Conservation (phyloP, 2,888 invertebrate species). For the Dynastes tityus region DNA sequence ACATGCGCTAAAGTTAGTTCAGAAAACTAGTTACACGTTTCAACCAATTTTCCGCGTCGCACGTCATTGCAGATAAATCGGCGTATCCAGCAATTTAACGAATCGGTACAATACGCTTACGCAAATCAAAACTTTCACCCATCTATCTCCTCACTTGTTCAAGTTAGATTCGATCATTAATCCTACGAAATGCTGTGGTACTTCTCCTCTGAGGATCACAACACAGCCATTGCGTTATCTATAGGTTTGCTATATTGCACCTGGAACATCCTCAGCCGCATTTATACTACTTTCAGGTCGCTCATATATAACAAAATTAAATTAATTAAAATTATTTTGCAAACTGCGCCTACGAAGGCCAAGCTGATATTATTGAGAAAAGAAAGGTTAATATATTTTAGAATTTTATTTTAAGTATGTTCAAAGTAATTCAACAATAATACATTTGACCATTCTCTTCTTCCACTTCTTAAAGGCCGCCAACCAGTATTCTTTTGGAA, state of each 20-base stretch:
- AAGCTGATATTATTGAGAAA: too few relatives aligned
- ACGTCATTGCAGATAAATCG: neutral
- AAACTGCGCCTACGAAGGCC: too few relatives aligned
- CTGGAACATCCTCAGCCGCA: constrained; percentile 10
- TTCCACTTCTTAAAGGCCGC: too few relatives aligned
- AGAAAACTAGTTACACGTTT: constrained; percentile 10
- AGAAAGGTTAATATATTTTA: too few relatives aligned
- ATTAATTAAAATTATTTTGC: too few relatives aligned
- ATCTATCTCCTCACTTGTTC: constrained; percentile 24
- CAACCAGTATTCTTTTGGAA: too few relatives aligned
- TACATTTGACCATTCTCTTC: too few relatives aligned
- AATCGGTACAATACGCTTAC: constrained; percentile 52
- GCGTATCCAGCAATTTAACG: constrained; percentile 36
- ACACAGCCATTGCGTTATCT: neutral
- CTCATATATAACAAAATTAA: too few relatives aligned
- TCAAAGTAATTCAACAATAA: too few relatives aligned
- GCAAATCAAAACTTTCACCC: constrained; percentile 50
- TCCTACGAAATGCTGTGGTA: constrained; percentile 38
- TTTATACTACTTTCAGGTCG: neutral
- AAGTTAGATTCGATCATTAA: constrained; percentile 46
- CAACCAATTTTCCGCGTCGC: neutral
- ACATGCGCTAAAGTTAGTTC: neutral
- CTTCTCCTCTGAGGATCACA: constrained; percentile 38
- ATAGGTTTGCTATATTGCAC: constrained; percentile 49
- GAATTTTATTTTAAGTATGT: too few relatives aligned